Evolutionary conservation across 1,140 invertebrate species (phyloP).

Genomic region (Procambarus virginalis): DNA sequence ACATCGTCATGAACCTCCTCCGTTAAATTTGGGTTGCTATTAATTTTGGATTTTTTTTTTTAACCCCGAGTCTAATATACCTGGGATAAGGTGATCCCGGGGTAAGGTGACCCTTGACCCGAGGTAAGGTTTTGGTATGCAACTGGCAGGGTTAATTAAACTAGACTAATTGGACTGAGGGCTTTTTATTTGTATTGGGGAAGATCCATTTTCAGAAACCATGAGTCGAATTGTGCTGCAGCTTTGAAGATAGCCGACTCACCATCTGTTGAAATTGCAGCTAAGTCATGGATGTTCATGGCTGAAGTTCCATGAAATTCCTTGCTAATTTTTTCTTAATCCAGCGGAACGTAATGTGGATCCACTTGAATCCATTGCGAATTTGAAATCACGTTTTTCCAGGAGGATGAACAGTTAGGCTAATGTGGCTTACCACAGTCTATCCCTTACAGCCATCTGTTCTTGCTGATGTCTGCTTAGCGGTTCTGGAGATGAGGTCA

Average conservation of each 20-base stretch:
- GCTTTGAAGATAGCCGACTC: neutral
- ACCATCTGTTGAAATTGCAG: slow-evolving; percentile 25
- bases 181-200: slow-evolving; percentile 45
- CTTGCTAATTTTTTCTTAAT: slow-evolving; percentile 13
- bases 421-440: slow-evolving; percentile 53
- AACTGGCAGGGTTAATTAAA: slow-evolving; percentile 66
- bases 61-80: too few species aligned
- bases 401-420: slow-evolving; percentile 16
- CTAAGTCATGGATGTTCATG: slow-evolving; percentile 50
- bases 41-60: neutral
- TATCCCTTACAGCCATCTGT: slow-evolving; percentile 63
- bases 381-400: neutral
- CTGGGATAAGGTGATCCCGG: neutral
- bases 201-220: slow-evolving; percentile 52
- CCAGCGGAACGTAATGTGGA: slow-evolving; percentile 4
- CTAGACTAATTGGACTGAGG: slow-evolving; percentile 59
- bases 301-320: slow-evolving; percentile 13
- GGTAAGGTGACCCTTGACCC: neutral
- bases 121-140: slow-evolving; percentile 59
- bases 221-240: neutral
- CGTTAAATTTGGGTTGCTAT: neutral
- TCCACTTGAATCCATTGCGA: neutral
- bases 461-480: slow-evolving; percentile 20
- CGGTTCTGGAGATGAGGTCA: slow-evolving; percentile 16
- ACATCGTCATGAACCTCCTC: neutral